A percentile compares a stretch with the other conserved stretches of the same genome.
These are phyloP conservation scores for Malacoraja senta DNA, from an alignment of 2,797 vertebrate genomes.

Conservation along the genomic window DNA sequence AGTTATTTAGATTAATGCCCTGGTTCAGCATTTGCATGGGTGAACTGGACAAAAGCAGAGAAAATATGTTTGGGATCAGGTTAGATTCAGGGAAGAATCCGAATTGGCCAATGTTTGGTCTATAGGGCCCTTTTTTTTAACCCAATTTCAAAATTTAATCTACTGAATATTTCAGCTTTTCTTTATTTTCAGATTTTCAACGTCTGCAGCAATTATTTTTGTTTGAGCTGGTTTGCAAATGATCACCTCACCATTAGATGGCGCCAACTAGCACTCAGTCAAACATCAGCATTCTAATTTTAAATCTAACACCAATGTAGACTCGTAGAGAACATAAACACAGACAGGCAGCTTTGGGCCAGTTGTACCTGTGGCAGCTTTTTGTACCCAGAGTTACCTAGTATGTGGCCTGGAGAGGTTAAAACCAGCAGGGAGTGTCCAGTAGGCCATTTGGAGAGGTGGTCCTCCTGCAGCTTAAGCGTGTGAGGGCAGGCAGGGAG, in stretches of 20 bases:
- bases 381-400: neutral
- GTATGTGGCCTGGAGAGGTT: neutral
- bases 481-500: no score
- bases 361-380: no score
- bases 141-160: neutral
- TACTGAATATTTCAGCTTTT: neutral
- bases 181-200: neutral
- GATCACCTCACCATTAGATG: neutral
- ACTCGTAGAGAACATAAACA: neutral
- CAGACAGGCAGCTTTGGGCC: neutral
- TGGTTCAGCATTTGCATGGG: no score
- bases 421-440: no score
- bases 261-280: neutral
- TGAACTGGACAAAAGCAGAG: neutral
- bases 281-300: neutral
- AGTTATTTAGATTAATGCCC: no score
- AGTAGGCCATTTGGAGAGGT: no score
- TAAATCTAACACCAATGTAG: neutral
- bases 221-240: neutral
- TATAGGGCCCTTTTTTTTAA: neutral
- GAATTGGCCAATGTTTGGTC: neutral
- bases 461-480: no score
- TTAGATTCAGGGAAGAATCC: neutral
- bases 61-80: no score
- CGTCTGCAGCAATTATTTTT: neutral